Conservation (phyloP, 2,113 vertebrate species). For the Fulica atra region DNA sequence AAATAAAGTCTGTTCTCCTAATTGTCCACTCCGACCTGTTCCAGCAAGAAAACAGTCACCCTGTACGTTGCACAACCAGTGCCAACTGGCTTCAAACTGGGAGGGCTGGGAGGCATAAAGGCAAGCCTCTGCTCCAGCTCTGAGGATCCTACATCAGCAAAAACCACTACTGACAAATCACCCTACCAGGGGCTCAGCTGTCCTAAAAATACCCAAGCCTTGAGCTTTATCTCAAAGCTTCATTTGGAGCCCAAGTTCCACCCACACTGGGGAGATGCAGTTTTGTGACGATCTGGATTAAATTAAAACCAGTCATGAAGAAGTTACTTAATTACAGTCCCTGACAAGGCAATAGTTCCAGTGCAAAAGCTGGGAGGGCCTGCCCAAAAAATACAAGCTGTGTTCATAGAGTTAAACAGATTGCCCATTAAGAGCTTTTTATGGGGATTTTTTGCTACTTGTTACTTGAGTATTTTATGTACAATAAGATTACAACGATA, state of each 20-base stretch:
- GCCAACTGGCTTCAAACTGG: slow-evolving; percentile 25
- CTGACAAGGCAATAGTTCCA: neutral
- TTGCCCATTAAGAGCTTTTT: neutral
- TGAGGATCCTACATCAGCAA: neutral
- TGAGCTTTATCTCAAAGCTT: neutral
- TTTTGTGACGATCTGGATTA: neutral
- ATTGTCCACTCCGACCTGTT: slow-evolving; percentile 35
- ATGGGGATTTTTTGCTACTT: neutral
- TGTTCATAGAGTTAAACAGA: neutral
- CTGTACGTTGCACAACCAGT: neutral
- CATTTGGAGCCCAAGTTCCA: neutral
- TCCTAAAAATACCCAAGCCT: neutral
- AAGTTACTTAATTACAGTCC: neutral
- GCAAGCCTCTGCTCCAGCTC: neutral
- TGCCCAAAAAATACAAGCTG: neutral
- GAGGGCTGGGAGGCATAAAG: neutral
- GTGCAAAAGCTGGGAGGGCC: neutral
- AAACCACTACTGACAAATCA: neutral
- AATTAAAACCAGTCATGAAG: neutral
- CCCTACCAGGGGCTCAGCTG: neutral
- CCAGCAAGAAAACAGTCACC: slow-evolving; percentile 45
- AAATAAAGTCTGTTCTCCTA: slow-evolving; percentile 46
- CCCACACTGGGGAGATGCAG: neutral
- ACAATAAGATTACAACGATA: neutral
- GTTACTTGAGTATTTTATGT: neutral